Base-by-base conservation (phyloP, 2,888 invertebrate genomes). In the Ganaspis brasiliensis region DNA sequence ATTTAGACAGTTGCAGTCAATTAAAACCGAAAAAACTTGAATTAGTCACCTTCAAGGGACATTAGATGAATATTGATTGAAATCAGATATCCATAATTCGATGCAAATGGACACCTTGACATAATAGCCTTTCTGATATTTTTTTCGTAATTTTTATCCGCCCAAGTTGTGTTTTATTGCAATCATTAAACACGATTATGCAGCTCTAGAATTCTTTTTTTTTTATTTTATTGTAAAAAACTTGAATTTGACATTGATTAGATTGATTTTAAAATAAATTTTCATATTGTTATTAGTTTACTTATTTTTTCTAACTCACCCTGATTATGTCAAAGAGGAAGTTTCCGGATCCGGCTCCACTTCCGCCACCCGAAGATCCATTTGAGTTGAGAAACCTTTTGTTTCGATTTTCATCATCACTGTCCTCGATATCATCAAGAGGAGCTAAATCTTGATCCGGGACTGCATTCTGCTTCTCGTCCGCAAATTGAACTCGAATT, bases 311-410 rank as follows among this genome's bases (percentile, higher is more conserved):
- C 37, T 37, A 79, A 93, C 96, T 96, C 93, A 97, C 97, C 94
- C 97, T 94, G 91, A 97, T 96, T 90, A 97, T 95, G 92, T 97
- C 97, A 92, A 97, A 97, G 84, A 97, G 93, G 94, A 97, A 97
- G 93, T 97, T 97, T 81, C 97, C 97, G 72, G 96, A 96, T 74
- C 96, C 96, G 82, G 95, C 96, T 12, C 92, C 91, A 80, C 92
- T 89, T 55, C 91, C 91, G 49, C 88, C 90, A n/a, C 91, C 91
- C 76, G 90, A 91, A 67, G 93, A 93, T 56, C 87, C 88, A 74
- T 78, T 79, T 9, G 78, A 95, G 89, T 94, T 95, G 87, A 95
- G 92, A 92, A 95, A 96, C 93, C 97, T 94, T 92, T 97, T 97
- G 92, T 96, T 96, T 88, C 97, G 94, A 91, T 96, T 95, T 90